These are phyloP conservation scores for Sebastes glaucus DNA, from an alignment of 2,797 vertebrate genomes.

Conservation along the genomic window DNA sequence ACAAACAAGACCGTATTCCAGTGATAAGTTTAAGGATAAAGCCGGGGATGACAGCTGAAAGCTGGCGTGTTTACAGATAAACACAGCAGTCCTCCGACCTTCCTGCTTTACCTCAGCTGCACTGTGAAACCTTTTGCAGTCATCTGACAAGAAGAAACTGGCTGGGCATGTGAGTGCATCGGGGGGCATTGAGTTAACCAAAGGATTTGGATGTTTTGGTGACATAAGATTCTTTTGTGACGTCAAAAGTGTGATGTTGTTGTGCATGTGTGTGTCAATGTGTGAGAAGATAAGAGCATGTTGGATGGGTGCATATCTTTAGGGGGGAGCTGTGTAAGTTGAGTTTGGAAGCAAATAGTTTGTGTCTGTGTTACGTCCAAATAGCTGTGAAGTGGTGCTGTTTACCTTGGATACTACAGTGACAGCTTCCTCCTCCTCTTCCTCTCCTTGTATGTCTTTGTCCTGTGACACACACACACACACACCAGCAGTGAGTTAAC, in stretches of 20 bases:
- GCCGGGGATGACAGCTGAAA: slow-evolving; percentile 19
- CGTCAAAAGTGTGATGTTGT: not conserved
- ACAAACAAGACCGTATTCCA: slow-evolving; percentile 25
- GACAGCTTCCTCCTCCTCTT: slow-evolving; percentile 80
- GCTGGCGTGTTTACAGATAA: slow-evolving; percentile 67
- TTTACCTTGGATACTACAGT: slow-evolving; percentile 89
- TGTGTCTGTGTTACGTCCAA: slow-evolving; percentile 41
- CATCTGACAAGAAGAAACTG: slow-evolving; percentile 3
- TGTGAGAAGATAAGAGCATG: slow-evolving; percentile 30
- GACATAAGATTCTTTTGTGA: not conserved
- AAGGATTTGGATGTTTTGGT: not conserved
- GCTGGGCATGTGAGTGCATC: not conserved
- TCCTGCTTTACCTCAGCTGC: slow-evolving; percentile 17
- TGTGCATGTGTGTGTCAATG: not conserved
- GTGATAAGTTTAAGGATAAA: slow-evolving; percentile 43
- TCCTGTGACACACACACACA: slow-evolving; percentile 75
- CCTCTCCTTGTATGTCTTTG: slow-evolving; percentile 86
- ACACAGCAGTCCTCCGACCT: slow-evolving; percentile 37
- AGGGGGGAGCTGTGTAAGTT: not conserved
- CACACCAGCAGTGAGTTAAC: slow-evolving; percentile 39
- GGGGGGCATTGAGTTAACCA: not conserved
- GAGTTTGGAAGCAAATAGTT: slow-evolving; percentile 10
- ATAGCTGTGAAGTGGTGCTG: slow-evolving; percentile 35
- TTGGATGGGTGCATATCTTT: slow-evolving; percentile 1
- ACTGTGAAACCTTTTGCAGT: not conserved